These are phyloP conservation scores for Ctena decussata DNA, from an alignment of 2,888 invertebrate species.

Conservation along the genomic window DNA sequence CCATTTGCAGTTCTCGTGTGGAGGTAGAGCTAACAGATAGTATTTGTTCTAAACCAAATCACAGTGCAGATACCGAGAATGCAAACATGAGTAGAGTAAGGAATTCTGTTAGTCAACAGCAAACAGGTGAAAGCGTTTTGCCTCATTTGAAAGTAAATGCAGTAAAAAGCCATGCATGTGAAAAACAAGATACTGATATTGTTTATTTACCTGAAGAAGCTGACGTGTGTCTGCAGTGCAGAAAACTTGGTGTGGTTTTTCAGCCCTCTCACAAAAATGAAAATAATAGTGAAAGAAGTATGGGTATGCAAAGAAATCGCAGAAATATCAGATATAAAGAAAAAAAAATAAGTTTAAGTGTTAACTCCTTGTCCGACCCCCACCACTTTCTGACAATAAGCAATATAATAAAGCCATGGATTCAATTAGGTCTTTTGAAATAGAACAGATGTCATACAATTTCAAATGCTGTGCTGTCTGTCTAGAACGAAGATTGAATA, in stretches of 20 bases:
- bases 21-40: too few species aligned
- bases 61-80: too few species aligned
- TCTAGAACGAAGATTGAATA: constrained; percentile 30
- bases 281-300: neutral
- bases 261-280: neutral
- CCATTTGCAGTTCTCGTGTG: too few species aligned
- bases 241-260: constrained; percentile 7
- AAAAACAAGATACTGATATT: too few species aligned
- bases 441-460: constrained; percentile 53
- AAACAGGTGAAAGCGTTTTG: too few species aligned
- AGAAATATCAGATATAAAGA: neutral
- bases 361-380: constrained; percentile 15
- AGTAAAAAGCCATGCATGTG: too few species aligned
- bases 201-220: neutral
- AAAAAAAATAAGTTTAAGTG: neutral
- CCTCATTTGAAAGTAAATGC: too few species aligned
- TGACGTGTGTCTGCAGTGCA: neutral
- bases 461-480: constrained; percentile 39
- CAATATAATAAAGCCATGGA: constrained; percentile 47
- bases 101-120: too few species aligned
- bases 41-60: too few species aligned
- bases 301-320: neutral
- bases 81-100: too few species aligned
- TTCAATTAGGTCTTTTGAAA: constrained; percentile 48
- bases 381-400: constrained; percentile 18